Conservation (phyloP, 2,797 vertebrate species). For the Bradypodion ventrale region DNA sequence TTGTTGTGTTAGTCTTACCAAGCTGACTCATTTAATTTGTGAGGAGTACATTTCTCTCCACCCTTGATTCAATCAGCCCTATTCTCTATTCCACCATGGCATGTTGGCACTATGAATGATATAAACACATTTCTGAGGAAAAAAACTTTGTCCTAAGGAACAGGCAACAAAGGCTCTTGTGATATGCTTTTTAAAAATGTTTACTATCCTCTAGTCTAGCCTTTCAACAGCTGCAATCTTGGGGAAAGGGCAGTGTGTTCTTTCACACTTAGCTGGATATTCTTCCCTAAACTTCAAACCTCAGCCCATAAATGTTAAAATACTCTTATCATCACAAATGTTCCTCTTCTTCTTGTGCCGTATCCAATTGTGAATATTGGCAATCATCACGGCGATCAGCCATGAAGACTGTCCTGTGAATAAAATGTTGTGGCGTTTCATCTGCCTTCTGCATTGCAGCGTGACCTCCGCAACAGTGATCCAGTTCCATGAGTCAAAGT, state of each 20-base stretch:
- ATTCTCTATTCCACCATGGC: constrained; percentile 29
- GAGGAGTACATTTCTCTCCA: constrained; percentile 27
- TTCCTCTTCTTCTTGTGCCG: too few relatives aligned
- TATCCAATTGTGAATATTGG: too few relatives aligned
- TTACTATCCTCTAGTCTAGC: neutral
- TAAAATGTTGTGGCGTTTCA: too few relatives aligned
- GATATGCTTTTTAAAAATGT: neutral
- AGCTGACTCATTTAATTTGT: constrained; percentile 32
- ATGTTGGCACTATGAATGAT: constrained; percentile 11
- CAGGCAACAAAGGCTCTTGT: constrained; percentile 26
- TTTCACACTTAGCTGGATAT: neutral
- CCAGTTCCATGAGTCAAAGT: too few relatives aligned
- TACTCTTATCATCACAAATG: neutral
- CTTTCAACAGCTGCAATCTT: neutral
- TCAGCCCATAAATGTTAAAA: neutral
- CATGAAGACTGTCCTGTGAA: too few relatives aligned
- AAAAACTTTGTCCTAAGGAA: constrained; percentile 5
- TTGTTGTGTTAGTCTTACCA: constrained; percentile 17
- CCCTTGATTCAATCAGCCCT: constrained; percentile 28
- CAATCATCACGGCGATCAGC: too few relatives aligned
- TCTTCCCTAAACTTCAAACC: neutral
- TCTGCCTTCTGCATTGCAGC: too few relatives aligned
- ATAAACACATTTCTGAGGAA: constrained; percentile 20
- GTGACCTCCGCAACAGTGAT: too few relatives aligned
- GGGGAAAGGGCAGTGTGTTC: neutral